Conservation (phyloP, 2,113 vertebrate species). For the Thunnus thynnus region DNA sequence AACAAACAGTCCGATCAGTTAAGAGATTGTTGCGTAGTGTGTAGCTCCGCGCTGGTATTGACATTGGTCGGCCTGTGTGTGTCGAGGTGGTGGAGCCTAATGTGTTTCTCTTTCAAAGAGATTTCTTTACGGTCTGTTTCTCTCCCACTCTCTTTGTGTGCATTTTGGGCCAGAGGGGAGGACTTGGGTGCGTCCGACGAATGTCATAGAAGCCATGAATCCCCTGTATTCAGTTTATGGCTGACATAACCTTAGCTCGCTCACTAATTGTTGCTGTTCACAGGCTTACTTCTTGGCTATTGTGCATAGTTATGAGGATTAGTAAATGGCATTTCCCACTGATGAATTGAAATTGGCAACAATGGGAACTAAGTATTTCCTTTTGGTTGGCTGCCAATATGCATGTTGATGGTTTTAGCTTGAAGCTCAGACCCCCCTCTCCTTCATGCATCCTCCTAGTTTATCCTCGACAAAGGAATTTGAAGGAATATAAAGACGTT, state of each 20-base stretch:
- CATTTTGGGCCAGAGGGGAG: conserved; percentile 11
- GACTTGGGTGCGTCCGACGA: conserved; percentile 1
- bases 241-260: conserved; percentile 21
- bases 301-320: conserved; percentile 61
- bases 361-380: conserved; percentile 68
- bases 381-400: conserved; percentile 58
- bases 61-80: not conserved
- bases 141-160: conserved; percentile 38
- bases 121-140: conserved; percentile 71
- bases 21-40: not conserved
- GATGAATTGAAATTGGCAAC: conserved; percentile 65
- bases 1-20: not conserved
- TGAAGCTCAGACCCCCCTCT: not conserved
- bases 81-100: conserved; percentile 22
- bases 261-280: conserved; percentile 31
- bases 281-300: conserved; percentile 31
- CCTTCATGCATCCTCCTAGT: not conserved
- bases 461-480: not conserved
- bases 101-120: conserved; percentile 59
- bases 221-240: not conserved
- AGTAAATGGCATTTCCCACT: conserved; percentile 67
- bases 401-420: conserved; percentile 46
- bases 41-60: conserved; percentile 12
- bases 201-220: conserved; percentile 10
- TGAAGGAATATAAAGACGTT: not conserved